These are phyloP conservation scores for Adelphocoris suturalis DNA, from an alignment of 2,888 invertebrate species.

Conservation along the genomic window DNA sequence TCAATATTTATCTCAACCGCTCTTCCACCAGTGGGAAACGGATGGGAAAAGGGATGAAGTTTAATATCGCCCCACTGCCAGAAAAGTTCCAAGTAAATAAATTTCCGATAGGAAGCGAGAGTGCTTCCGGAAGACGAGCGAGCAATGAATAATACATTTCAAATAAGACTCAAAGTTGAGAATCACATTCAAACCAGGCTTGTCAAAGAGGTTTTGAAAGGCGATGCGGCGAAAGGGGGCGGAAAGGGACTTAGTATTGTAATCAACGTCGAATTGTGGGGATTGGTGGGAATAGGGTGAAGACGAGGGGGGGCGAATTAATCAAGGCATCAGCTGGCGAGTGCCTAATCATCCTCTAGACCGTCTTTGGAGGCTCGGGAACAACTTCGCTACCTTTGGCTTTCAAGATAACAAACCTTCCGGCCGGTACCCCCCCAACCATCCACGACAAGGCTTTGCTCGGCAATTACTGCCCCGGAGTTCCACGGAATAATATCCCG, in stretches of 20 bases:
- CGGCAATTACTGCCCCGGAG: not conserved
- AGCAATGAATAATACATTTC: conserved; percentile 63
- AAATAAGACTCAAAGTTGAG: conserved; percentile 48
- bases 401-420: conserved; percentile 50
- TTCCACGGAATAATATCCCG: not conserved
- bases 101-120: conserved; percentile 41
- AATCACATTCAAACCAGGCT: conserved; percentile 52
- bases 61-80: conserved; percentile 1
- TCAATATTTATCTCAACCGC: too few species aligned
- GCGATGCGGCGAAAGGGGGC: not conserved
- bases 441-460: too few species aligned
- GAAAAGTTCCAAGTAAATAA: conserved; percentile 34
- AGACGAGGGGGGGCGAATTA: conserved; percentile 20
- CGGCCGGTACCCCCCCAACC: not conserved
- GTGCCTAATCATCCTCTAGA: conserved; percentile 49
- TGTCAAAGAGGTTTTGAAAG: conserved; percentile 55
- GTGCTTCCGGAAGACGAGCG: conserved; percentile 21
- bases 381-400: conserved; percentile 27
- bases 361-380: conserved; percentile 26
- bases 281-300: not conserved
- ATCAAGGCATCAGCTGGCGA: conserved; percentile 55
- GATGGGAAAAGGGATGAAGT: not conserved
- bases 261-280: conserved; percentile 42
- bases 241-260: conserved; percentile 38
- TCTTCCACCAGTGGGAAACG: too few species aligned